phyloP scores from a whole-genome alignment of 2,113 vertebrate species.

The Alaudala cheleensis region DNA sequence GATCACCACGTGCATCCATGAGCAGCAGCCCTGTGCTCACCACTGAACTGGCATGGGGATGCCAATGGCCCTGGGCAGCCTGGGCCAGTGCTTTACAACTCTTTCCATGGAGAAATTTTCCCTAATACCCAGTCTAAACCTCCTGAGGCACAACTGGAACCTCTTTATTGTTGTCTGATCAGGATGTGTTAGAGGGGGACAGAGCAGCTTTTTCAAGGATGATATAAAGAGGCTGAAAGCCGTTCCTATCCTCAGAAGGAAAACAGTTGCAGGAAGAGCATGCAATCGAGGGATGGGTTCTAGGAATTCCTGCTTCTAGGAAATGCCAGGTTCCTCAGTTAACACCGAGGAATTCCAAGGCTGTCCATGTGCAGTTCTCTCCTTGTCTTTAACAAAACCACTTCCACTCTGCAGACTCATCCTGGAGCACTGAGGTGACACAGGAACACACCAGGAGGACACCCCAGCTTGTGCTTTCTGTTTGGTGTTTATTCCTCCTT shows the following conservation, averaged over 20 bases:
- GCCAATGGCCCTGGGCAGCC: not conserved
- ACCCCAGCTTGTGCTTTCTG: not conserved
- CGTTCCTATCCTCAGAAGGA: not conserved
- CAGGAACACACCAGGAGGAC: not conserved
- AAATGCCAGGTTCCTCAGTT: not conserved
- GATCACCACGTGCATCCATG: no score
- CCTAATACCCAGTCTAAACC: not conserved
- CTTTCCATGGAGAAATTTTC: not conserved
- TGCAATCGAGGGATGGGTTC: not conserved
- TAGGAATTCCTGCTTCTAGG: not conserved
- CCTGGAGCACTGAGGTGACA: fast-evolving
- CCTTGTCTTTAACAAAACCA: not conserved
- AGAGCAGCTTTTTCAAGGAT: not conserved
- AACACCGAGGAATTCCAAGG: not conserved
- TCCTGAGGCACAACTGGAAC: fast-evolving
- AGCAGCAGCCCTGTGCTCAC: not conserved
- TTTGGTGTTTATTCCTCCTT: not conserved
- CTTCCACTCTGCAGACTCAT: not conserved
- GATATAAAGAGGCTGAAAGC: not conserved
- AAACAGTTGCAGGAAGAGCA: not conserved
- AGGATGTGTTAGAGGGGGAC: not conserved
- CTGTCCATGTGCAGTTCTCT: not conserved
- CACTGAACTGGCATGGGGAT: not conserved
- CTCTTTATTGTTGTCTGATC: not conserved
- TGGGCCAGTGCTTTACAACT: not conserved